Base-by-base conservation (phyloP, 2,888 invertebrate species). In the Isotomurus palustris region DNA sequence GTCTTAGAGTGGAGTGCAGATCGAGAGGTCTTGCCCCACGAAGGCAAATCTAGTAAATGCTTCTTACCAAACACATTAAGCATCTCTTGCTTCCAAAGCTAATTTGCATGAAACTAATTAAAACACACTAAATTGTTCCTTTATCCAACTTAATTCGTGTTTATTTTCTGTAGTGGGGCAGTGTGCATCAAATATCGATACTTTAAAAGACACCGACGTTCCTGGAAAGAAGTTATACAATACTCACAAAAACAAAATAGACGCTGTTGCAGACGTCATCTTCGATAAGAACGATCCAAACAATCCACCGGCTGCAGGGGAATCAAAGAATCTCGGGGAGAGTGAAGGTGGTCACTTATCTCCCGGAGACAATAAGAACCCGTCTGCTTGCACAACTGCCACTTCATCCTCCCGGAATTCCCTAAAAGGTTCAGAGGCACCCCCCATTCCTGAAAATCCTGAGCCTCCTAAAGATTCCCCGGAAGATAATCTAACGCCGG, bases 101-200 rank as follows among this genome's bases (percentile, higher is more conserved):
- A n/a, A n/a, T n/a, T n/a, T n/a, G n/a, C n/a, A n/a, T n/a, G n/a
- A n/a, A n/a, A n/a, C n/a, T n/a, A n/a, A n/a, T n/a, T n/a, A n/a
- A n/a, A n/a, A n/a, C n/a, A n/a, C n/a, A n/a, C n/a, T n/a, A n/a
- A n/a, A n/a, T n/a, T n/a, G n/a, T n/a, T n/a, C n/a, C n/a, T n/a
- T n/a, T n/a, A n/a, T n/a, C n/a, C n/a, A n/a, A n/a, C n/a, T n/a
- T n/a, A n/a, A n/a, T n/a, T n/a, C n/a, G n/a, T n/a, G n/a, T n/a
- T n/a, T n/a, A n/a, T n/a, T n/a, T 40, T 47, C 6, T 47, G 17
- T 60, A 69, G 69, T 69, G 69, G 69, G 69, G 12, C 57, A 61
- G 47, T 69, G 67, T 57, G 50, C 53, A 21, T 58, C 60, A 22
- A 56, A 64, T n/a, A 25, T 67, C 14, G 61, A 56, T 32, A 50